phyloP scores from a whole-genome alignment of 2,888 invertebrate genomes.

The Lasioglossum oenotherae region DNA sequence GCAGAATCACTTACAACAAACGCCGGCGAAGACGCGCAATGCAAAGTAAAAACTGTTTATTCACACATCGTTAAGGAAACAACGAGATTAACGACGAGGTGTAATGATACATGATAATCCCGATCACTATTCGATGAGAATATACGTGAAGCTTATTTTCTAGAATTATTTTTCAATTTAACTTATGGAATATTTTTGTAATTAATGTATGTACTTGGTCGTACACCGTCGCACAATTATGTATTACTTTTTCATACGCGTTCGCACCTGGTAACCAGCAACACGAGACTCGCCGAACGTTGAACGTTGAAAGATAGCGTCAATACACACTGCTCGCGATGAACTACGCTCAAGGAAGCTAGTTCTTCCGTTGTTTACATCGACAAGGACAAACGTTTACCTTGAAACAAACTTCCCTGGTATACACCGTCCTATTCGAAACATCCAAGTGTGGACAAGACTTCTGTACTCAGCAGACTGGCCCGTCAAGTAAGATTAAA shows the following conservation, averaged over 20 bases:
- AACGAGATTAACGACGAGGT: neutral
- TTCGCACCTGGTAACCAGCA: neutral
- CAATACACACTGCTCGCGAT: neutral
- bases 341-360: conserved; percentile 8
- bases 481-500: neutral
- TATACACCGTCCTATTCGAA: neutral
- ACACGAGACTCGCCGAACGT: conserved; percentile 30
- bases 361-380: conserved; percentile 50
- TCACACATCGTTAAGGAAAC: neutral
- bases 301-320: neutral
- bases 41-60: conserved; percentile 31
- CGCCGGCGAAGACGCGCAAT: neutral
- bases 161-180: too few relatives aligned
- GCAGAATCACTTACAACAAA: conserved; percentile 39
- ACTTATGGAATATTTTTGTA: neutral
- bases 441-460: neutral
- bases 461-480: neutral
- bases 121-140: neutral
- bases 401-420: neutral
- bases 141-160: neutral
- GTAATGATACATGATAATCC: neutral
- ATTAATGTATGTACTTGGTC: neutral
- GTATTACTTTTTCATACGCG: neutral
- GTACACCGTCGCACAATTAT: too few relatives aligned
- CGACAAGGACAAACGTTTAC: conserved; percentile 36